Conservation (phyloP, 1,140 invertebrate genomes). For the Drosophila aff. region DNA sequence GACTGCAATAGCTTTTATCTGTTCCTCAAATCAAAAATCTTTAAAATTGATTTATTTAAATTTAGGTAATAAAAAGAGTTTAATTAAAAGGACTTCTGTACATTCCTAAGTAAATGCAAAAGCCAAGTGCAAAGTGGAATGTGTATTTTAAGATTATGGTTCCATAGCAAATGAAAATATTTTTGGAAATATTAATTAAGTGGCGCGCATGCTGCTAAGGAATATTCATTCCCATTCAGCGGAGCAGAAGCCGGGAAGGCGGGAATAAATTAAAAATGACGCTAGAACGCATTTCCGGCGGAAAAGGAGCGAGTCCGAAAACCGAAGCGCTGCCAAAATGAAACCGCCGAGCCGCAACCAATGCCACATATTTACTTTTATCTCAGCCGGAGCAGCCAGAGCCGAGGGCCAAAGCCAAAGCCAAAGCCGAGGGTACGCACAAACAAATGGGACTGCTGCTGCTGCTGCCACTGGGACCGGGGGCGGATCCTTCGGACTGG, state of each 20-base stretch:
- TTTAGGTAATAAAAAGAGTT: too few relatives aligned
- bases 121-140: too few relatives aligned
- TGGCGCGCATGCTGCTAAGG: slow-evolving; percentile 1
- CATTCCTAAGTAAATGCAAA: not conserved
- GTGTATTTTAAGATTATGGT: slow-evolving; percentile 8
- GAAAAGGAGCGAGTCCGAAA: slow-evolving; percentile 15
- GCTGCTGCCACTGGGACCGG: not conserved
- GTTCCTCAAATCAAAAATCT: not conserved
- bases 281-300: slow-evolving; percentile 59
- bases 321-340: slow-evolving; percentile 44
- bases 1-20: too few relatives aligned
- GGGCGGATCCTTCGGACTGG: slow-evolving; percentile 12
- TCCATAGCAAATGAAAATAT: slow-evolving; percentile 11
- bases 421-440: slow-evolving; percentile 58
- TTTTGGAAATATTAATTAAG: slow-evolving; percentile 44
- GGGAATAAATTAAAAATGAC: slow-evolving; percentile 77
- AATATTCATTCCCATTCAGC: slow-evolving; percentile 18
- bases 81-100: not conserved
- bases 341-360: slow-evolving; percentile 67
- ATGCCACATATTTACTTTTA: slow-evolving; percentile 83
- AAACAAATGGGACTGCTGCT: slow-evolving; percentile 63
- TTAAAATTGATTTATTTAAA: too few relatives aligned
- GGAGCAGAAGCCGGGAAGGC: slow-evolving; percentile 10
- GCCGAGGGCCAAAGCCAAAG: slow-evolving; percentile 43
- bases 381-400: slow-evolving; percentile 59